phyloP scores from a whole-genome alignment of 2,888 invertebrate species.

The Cerceris rybyensis region DNA sequence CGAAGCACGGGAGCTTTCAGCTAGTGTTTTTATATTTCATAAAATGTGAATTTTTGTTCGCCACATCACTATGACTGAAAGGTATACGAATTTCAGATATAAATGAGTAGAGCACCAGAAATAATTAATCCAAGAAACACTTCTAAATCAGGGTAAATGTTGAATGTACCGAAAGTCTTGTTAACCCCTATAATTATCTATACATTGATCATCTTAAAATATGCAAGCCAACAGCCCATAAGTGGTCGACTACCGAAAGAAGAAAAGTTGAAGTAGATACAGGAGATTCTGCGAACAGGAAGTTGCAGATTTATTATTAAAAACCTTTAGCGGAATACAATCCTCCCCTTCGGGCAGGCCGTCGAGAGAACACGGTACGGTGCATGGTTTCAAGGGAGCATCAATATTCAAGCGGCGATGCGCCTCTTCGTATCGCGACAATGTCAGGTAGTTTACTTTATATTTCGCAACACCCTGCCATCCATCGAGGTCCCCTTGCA shows the following conservation, averaged over 20 bases:
- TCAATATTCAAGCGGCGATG: conserved; percentile 72
- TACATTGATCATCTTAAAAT: too few relatives aligned
- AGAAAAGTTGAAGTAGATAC: background rate
- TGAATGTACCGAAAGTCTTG: too few relatives aligned
- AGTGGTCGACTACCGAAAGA: background rate
- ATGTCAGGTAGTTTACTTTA: conserved; percentile 73
- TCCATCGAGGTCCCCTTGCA: conserved; percentile 54
- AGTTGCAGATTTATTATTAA: conserved; percentile 55
- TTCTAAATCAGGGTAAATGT: too few relatives aligned
- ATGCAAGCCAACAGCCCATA: too few relatives aligned
- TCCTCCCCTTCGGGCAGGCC: conserved; percentile 21
- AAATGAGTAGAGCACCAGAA: too few relatives aligned
- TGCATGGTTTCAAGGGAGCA: conserved; percentile 47
- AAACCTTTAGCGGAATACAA: conserved; percentile 24
- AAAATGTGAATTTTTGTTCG: too few relatives aligned
- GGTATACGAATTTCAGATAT: too few relatives aligned
- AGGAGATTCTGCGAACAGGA: conserved; percentile 33
- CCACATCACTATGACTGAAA: too few relatives aligned
- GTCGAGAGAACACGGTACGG: conserved; percentile 24
- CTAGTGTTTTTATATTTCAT: too few relatives aligned
- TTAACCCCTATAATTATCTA: too few relatives aligned
- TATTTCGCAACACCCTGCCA: conserved; percentile 71
- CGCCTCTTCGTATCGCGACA: conserved; percentile 65
- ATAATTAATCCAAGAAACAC: too few relatives aligned
- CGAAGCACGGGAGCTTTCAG: too few relatives aligned